Evolutionary conservation across 2,888 invertebrate genomes (phyloP), one percentile per base, ranked within the genome.

Genomic region (Noctua fimbriata): DNA sequence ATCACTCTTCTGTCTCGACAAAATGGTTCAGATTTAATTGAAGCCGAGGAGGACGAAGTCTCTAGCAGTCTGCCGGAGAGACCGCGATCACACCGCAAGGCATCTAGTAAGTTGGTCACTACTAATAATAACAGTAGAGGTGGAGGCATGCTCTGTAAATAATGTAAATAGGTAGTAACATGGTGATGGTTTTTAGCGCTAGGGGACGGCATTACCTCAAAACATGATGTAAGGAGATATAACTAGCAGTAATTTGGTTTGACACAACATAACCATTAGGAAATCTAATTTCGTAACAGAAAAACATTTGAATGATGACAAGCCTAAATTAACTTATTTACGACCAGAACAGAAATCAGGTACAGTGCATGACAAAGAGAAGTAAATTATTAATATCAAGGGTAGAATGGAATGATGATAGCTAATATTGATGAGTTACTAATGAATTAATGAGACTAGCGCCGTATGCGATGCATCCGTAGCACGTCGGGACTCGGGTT

Each of bases 11-110:
- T 87, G 75, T 83, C 81, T 90, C 83, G 77, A 90, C 88, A 88
- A 89, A 91, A 87, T 89, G 93, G 92, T 91, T 92, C 96, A 97
- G 97, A 97, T 94, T 96, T 97, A 91, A 95, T 97, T 91, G 97
- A 97, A 94, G 97, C 95, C 84, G 97, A 97, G 89, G 97, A 97
- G 91, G 97, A 97, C 96, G 96, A 95, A 88, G 96, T 96, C 78
- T 93, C 94, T 92, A 95, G 95, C 94, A 96, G 94, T 93, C 93
- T 95, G 89, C 96, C 96, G 84, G 96, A 95, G 88, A 94, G 95
- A 92, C 95, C 93, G 74, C 94, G 96, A 85, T 93, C 96, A 82
- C 95, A 96, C 91, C 96, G 97, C 92, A 97, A 97, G 92, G 97
- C 97, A 90, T 97, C 97, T 91, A 97, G 97, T 97, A 97, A 97